These are phyloP conservation scores for Chalcosyrphus nemorum DNA, from an alignment of 2,888 invertebrate species.

Conservation along the genomic window DNA sequence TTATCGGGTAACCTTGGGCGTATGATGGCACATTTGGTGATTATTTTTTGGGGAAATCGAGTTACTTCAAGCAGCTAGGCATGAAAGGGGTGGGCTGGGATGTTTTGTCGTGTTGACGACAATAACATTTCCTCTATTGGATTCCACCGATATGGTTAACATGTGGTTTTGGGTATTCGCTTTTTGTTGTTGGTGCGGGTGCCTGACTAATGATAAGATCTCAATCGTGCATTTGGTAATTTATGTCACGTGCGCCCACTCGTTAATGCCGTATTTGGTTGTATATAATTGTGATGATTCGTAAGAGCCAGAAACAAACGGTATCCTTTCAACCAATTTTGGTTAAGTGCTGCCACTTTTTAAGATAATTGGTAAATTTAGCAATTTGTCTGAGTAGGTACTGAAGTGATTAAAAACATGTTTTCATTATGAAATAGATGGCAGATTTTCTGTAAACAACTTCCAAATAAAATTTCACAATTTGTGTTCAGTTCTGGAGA, in stretches of 20 bases:
- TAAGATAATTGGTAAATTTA: background rate
- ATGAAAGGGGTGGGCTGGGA: background rate
- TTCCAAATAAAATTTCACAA: no score
- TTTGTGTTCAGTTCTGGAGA: no score
- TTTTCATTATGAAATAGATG: no score
- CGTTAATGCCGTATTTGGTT: conserved; percentile 14
- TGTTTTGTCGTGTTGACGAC: background rate
- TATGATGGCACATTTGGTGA: background rate
- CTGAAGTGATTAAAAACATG: no score
- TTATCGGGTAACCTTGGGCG: conserved; percentile 11
- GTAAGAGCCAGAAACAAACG: conserved; percentile 21
- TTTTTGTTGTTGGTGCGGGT: background rate
- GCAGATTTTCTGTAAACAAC: no score
- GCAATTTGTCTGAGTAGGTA: no score
- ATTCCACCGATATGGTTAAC: background rate
- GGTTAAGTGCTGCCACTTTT: conserved; percentile 44
- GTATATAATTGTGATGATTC: conserved; percentile 2
- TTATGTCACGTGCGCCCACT: conserved; percentile 44
- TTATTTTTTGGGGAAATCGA: conserved; percentile 6
- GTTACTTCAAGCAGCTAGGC: background rate
- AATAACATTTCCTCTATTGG: background rate
- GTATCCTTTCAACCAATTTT: background rate
- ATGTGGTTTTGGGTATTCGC: background rate
- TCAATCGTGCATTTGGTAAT: conserved; percentile 3
- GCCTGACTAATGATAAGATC: conserved; percentile 8